A percentile compares a stretch with the other conserved stretches of the same genome.
phyloP scores from a whole-genome alignment of 1,140 invertebrate genomes.

The Brachionus koreanus region DNA sequence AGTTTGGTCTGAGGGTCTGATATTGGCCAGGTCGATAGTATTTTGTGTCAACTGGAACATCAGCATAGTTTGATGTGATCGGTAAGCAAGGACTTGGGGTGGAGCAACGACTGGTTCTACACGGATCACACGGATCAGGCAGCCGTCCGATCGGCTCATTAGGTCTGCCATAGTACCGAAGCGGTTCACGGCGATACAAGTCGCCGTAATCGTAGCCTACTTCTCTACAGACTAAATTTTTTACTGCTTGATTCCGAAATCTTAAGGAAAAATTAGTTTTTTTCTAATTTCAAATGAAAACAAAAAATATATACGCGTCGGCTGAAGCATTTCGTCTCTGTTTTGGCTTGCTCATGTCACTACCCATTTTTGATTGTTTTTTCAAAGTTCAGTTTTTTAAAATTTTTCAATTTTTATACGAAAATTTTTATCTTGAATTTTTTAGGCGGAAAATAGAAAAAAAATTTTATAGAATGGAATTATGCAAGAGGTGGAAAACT shows the following conservation, averaged over 20 bases:
- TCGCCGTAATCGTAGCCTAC: neutral
- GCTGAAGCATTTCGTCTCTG: neutral
- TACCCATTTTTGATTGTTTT: conserved; percentile 19
- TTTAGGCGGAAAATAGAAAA: neutral
- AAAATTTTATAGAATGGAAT: conserved; percentile 29
- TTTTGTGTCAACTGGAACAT: conserved; percentile 7
- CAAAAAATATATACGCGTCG: neutral
- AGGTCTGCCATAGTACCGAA: neutral
- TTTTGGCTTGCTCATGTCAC: conserved; percentile 16
- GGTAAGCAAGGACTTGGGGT: conserved; percentile 7
- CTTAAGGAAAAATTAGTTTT: neutral
- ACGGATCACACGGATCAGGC: neutral
- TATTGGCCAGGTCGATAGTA: conserved; percentile 10
- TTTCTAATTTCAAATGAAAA: neutral
- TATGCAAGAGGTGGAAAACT: conserved; percentile 38
- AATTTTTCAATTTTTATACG: conserved; percentile 9
- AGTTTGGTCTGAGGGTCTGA: neutral
- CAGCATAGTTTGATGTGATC: neutral
- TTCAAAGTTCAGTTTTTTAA: neutral
- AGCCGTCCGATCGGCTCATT: neutral
- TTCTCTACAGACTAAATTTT: conserved; percentile 11
- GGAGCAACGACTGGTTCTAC: neutral
- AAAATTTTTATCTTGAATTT: neutral
- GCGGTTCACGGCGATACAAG: neutral
- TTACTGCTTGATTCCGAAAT: neutral